Evolutionary conservation across 2,797 vertebrate species (phyloP).

Genomic region (Poeciliopsis paucimaculata): DNA sequence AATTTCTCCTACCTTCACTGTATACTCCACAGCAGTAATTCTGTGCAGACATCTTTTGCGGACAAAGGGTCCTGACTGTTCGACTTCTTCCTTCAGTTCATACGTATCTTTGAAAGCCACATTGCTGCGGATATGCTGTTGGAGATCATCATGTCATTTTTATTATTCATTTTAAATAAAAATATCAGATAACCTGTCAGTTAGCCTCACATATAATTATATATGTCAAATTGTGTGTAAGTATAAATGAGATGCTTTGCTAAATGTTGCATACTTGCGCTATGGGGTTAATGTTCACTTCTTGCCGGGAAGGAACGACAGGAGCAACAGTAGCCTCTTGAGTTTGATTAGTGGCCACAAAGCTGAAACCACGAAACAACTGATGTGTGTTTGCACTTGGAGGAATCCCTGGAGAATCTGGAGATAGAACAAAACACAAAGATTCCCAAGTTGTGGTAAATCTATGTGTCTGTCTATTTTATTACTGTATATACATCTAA

Average conservation of each 20-base stretch:
- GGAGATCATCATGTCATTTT: conserved; percentile 10
- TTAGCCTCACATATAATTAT: not conserved
- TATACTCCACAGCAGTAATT: conserved; percentile 91
- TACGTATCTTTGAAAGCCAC: conserved; percentile 91
- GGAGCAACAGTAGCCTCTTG: conserved; percentile 79
- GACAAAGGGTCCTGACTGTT: conserved; percentile 85
- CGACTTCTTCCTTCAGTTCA: conserved; percentile 92
- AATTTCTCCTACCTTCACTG: conserved; percentile 87
- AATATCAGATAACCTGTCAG: conserved; percentile 12
- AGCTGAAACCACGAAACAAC: conserved; percentile 97
- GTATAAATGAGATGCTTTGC: not conserved
- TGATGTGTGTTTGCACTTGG: conserved; percentile 95
- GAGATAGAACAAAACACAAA: conserved; percentile 20
- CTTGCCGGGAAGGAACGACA: conserved; percentile 58
- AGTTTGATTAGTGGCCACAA: conserved; percentile 90
- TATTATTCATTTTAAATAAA: not conserved
- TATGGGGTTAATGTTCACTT: conserved; percentile 85
- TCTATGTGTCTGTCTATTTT: not conserved
- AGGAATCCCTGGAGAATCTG: conserved; percentile 96
- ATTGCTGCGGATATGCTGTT: conserved; percentile 90
- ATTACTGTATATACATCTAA: not conserved
- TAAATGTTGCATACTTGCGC: conserved; percentile 84
- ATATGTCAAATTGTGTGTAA: not conserved
- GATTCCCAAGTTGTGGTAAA: not conserved
- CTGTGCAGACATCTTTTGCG: conserved; percentile 92